Evolutionary conservation across 2,888 invertebrate species (phyloP).

Genomic region (Drosophila falleni): DNA sequence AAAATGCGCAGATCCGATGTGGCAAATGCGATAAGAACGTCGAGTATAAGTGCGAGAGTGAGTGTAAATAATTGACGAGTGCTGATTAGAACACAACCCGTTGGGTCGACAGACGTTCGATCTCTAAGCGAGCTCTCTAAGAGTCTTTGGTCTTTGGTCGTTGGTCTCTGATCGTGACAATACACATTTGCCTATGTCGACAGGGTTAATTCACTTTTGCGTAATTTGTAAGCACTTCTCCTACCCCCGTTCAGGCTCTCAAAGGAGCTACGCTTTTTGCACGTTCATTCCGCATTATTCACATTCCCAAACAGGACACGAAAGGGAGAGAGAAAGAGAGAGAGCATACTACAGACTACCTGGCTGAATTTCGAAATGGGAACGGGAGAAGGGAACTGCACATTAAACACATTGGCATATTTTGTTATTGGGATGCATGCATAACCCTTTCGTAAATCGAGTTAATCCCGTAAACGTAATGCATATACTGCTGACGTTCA

Average conservation of each 20-base stretch:
- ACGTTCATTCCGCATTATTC: constrained; percentile 59
- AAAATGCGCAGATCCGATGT: constrained; percentile 63
- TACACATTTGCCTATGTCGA: constrained; percentile 58
- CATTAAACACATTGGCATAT: constrained; percentile 65
- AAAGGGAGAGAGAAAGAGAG: constrained; percentile 8
- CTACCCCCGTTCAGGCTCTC: constrained; percentile 28
- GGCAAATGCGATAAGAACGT: constrained; percentile 45
- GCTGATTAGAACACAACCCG: constrained; percentile 46
- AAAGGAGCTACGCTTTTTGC: constrained; percentile 50
- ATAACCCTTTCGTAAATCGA: constrained; percentile 77
- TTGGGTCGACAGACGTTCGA: constrained; percentile 56
- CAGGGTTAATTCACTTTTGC: constrained; percentile 69
- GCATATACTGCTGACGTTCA: constrained; percentile 42
- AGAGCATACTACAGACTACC: constrained; percentile 56
- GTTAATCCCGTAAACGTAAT: constrained; percentile 74
- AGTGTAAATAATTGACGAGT: constrained; percentile 56
- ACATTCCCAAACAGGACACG: constrained; percentile 40
- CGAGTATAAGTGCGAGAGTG: constrained; percentile 32
- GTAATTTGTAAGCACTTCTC: constrained; percentile 72
- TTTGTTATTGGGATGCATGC: constrained; percentile 68
- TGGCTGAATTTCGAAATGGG: constrained; percentile 43
- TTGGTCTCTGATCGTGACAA: constrained; percentile 50
- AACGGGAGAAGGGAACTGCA: constrained; percentile 36
- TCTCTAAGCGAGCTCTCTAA: constrained; percentile 35
- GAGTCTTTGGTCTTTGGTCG: constrained; percentile 8